Evolutionary conservation across 2,113 vertebrate species (phyloP).

Genomic region (Rhinogobius similis): DNA sequence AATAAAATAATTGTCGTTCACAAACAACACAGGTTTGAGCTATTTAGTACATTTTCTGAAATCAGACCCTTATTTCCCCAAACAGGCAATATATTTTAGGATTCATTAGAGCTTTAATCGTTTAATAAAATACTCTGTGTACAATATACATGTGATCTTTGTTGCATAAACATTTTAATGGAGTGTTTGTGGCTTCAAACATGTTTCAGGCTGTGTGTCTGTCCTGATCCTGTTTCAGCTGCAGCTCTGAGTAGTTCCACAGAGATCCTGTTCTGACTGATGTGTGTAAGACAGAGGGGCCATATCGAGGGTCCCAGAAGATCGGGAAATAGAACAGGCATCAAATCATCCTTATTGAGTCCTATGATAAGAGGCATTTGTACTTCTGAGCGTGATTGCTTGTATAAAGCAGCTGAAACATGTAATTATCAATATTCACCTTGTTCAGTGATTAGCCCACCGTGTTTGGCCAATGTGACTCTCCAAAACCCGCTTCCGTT

Average conservation of each 20-base stretch:
- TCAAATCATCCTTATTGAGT: background rate
- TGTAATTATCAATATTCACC: background rate
- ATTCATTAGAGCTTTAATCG: background rate
- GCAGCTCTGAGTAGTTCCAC: background rate
- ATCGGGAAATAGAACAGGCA: background rate
- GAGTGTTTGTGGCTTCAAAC: slow-evolving; percentile 16
- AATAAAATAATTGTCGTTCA: too few species aligned
- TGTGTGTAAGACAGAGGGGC: background rate
- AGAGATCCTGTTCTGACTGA: background rate
- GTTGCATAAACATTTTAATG: background rate
- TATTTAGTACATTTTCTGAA: background rate
- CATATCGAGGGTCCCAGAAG: background rate
- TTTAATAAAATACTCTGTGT: background rate
- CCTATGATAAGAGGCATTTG: background rate
- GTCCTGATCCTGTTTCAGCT: background rate
- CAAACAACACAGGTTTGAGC: too few species aligned
- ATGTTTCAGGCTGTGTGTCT: slow-evolving; percentile 11
- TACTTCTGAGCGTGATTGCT: background rate
- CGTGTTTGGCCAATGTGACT: background rate
- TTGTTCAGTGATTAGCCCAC: background rate
- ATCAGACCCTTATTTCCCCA: background rate
- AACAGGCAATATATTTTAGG: background rate
- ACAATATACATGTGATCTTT: background rate
- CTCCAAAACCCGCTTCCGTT: background rate
- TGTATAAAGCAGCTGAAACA: background rate